phyloP scores from a whole-genome alignment of 1,140 invertebrate species.

The Scaptomyza montana region DNA sequence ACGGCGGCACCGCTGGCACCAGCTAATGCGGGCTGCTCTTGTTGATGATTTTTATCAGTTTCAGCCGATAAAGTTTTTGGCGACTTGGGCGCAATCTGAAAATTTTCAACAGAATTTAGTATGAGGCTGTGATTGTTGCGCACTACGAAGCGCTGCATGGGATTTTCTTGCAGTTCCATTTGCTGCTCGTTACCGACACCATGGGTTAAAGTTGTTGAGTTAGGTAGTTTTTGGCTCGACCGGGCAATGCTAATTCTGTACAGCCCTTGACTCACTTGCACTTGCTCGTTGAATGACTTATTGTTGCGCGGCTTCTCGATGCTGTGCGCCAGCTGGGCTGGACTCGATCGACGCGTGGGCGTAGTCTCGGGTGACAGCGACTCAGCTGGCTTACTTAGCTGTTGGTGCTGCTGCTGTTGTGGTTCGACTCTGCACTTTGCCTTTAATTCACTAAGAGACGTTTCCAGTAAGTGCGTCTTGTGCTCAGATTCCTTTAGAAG shows the following conservation, averaged over 20 bases:
- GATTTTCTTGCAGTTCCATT: too few relatives aligned
- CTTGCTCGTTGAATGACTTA: constrained; percentile 79
- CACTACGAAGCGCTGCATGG: constrained; percentile 40
- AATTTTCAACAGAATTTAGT: constrained; percentile 84
- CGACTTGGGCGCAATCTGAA: constrained; percentile 81
- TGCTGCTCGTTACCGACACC: constrained; percentile 30
- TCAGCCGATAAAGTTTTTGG: constrained; percentile 40
- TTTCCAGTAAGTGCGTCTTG: constrained; percentile 53
- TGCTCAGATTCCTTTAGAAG: constrained; percentile 51
- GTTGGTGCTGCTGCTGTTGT: constrained; percentile 43
- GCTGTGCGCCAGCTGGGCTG: constrained; percentile 48
- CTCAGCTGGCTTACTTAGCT: constrained; percentile 54
- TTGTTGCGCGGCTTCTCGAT: constrained; percentile 71
- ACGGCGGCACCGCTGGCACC: constrained; percentile 37
- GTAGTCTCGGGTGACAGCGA: constrained; percentile 23
- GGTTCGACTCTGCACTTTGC: constrained; percentile 62
- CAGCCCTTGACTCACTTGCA: constrained; percentile 80
- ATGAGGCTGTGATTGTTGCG: constrained; percentile 76
- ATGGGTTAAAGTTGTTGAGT: constrained; percentile 50
- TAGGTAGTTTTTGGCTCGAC: constrained; percentile 60
- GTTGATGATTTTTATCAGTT: constrained; percentile 47
- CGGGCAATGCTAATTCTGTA: constrained; percentile 75
- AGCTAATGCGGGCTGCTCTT: constrained; percentile 55
- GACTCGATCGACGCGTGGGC: constrained; percentile 41
- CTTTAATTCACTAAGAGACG: constrained; percentile 57